Conservation (phyloP, 2,888 invertebrate species). For the Patella caerulea region DNA sequence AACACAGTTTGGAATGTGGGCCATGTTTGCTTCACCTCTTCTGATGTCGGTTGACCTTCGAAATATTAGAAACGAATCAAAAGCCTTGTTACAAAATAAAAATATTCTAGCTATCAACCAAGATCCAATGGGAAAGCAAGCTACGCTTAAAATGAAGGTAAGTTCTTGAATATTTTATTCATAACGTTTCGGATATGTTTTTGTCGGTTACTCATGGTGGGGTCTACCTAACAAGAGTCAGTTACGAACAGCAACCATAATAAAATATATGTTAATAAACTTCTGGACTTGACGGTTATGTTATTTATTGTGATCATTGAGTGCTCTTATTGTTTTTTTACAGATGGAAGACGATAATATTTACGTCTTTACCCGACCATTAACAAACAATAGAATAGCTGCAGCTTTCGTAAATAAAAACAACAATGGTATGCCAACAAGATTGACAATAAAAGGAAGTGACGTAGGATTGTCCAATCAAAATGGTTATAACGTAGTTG, state of each 20-base stretch:
- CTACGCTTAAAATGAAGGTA: constrained; percentile 77
- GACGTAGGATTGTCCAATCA: constrained; percentile 38
- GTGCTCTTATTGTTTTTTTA: background rate
- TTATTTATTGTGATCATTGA: background rate
- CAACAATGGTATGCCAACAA: constrained; percentile 40
- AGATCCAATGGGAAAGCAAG: constrained; percentile 91
- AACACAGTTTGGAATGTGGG: constrained; percentile 96
- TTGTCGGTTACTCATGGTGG: too few relatives aligned
- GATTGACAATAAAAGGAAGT: constrained; percentile 32
- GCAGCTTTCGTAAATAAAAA: constrained; percentile 49
- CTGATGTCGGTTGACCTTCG: constrained; percentile 94
- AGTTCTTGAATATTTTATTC: constrained; percentile 5
- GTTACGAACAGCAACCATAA: too few relatives aligned
- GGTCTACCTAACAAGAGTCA: background rate
- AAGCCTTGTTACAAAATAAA: constrained; percentile 89
- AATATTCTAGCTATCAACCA: constrained; percentile 94
- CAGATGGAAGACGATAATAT: background rate
- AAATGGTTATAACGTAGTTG: constrained; percentile 46
- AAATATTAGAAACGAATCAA: constrained; percentile 89
- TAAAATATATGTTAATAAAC: too few relatives aligned
- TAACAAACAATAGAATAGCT: constrained; percentile 29
- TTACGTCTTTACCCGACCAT: constrained; percentile 1
- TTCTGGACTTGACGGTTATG: background rate
- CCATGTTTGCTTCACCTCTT: constrained; percentile 92
- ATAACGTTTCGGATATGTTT: too few relatives aligned